Percentiles rank a stretch among this genome's conserved stretches.
Conservation (phyloP, 2,888 invertebrate genomes). For the Octonoba sinensis region DNA sequence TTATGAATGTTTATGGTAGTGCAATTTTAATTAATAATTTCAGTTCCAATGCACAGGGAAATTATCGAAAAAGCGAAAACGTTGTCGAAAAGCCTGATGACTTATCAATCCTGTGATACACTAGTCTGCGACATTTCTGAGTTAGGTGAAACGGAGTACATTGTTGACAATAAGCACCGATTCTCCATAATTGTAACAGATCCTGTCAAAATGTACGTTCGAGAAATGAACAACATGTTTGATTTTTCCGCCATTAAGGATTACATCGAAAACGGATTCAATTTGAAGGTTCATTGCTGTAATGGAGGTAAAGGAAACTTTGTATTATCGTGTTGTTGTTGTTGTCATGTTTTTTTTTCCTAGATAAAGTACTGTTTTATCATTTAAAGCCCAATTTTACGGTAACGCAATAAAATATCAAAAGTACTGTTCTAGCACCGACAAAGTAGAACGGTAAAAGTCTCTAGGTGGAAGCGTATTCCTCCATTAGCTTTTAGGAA, state of each 20-base stretch:
- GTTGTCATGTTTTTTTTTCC: neutral
- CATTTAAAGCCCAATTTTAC: no score
- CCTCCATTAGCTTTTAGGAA: no score
- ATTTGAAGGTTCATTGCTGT: neutral
- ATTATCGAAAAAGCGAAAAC: constrained; percentile 1
- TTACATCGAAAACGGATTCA: neutral
- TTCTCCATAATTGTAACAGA: constrained; percentile 1
- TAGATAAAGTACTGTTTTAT: no score
- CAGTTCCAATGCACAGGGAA: constrained; percentile 3
- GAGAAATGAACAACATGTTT: constrained; percentile 4
- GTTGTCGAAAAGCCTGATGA: neutral
- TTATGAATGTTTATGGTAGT: no score
- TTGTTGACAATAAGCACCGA: neutral
- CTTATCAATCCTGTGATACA: neutral
- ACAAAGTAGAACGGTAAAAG: no score
- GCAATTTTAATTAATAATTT: neutral
- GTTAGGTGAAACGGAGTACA: neutral
- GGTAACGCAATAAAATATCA: no score
- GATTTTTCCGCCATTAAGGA: constrained; percentile 1
- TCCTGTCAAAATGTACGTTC: neutral
- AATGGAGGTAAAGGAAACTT: constrained; percentile 3
- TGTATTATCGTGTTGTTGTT: neutral
- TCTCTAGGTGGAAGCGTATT: no score
- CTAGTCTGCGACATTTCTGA: neutral
- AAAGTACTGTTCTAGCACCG: no score